Evolutionary conservation across 2,797 vertebrate species (phyloP), one percentile per base, ranked within the genome.

Genomic region (Carcharodon carcharias): DNA sequence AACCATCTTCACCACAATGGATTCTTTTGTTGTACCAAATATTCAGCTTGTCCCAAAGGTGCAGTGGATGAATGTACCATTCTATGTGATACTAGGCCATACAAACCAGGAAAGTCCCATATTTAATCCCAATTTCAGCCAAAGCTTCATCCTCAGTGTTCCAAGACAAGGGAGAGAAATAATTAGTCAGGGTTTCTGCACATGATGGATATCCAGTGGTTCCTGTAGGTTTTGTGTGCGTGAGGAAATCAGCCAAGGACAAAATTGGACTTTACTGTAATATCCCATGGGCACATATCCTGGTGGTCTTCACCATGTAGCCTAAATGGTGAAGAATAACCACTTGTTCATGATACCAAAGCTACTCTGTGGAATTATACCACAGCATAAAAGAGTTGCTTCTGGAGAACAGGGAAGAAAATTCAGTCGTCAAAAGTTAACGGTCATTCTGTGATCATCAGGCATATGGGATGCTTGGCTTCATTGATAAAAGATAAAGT

Each of bases 321-420:
- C 58, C 56, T 21, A 18, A 18, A 91, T n/a, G 11, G 16, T 61
- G 28, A 58, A 89, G 54, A 89, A 58, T 58, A 89, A 9, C 11
- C 1, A 89, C 56, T 89, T n/a, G 31, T 7, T 14, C 88, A 63
- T n/a, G 35, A 61, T 16, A 63, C 9, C 45, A 65, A 54, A 69
- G 6, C 3, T n/a, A 35, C 45, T 45, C n/a, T 67, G 40, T 96
- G 65, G n/a, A 65, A 40, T 23, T 58, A 50, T 97, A 97, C 97
- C 71, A 65, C 96, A 96, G 97, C 97, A 98, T 97, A 98, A 98
- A 97, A 97, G 97, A 97, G 97, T 96, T 96, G 97, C 97, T n/a
- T 85, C 28, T 89, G 31, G 56, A 35, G 14, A 91, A 31, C 31
- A 91, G 14, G 1, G 58, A 91, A 63, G 58, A 58, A 89, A 58